Conservation (phyloP, 1,140 invertebrate genomes). For the Diorhabda elongata region DNA sequence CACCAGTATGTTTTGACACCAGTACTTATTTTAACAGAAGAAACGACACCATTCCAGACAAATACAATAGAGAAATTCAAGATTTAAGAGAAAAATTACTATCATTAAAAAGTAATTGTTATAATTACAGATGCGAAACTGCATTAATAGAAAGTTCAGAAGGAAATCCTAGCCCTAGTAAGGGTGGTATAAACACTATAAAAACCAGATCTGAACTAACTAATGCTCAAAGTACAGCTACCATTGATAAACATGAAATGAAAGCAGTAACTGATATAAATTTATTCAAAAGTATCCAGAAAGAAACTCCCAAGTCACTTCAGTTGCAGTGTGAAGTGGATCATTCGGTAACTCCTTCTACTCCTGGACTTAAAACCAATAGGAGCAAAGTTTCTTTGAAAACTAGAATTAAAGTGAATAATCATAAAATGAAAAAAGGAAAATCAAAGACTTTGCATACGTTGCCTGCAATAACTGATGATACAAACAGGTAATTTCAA, state of each 20-base stretch:
- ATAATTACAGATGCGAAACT: not conserved
- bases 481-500: constrained; percentile 10
- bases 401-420: constrained; percentile 21
- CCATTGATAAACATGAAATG: not conserved
- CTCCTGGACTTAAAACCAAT: constrained; percentile 7
- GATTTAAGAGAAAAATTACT: constrained; percentile 32
- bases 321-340: constrained; percentile 6
- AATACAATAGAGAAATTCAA: constrained; percentile 39
- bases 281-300: constrained; percentile 15
- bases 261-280: constrained; percentile 21
- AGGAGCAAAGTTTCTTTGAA: constrained; percentile 30
- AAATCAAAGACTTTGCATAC: constrained; percentile 19
- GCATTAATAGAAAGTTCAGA: not conserved
- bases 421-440: constrained; percentile 20
- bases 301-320: not conserved
- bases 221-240: constrained; percentile 1
- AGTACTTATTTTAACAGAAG: constrained; percentile 42
- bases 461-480: constrained; percentile 10
- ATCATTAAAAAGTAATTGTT: not conserved
- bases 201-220: constrained; percentile 8
- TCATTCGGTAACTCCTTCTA: not conserved
- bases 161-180: not conserved
- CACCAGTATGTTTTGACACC: constrained; percentile 36
- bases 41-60: constrained; percentile 34
- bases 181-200: not conserved